Percentiles rank a stretch among this genome's conserved stretches.
These are phyloP conservation scores for Eilema depressum DNA, from an alignment of 2,888 invertebrate species.

Conservation along the genomic window DNA sequence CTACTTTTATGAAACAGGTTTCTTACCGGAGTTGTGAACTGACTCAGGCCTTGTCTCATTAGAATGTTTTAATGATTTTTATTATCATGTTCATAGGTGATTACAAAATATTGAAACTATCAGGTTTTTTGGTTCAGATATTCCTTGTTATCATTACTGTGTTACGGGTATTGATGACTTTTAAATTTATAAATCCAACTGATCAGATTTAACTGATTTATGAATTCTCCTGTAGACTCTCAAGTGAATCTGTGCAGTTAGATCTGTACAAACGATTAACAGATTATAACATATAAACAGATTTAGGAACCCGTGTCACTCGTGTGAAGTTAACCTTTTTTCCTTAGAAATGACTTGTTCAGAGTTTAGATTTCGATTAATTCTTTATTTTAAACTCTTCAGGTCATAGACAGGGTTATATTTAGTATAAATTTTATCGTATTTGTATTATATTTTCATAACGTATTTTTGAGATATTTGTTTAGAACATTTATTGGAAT, in stretches of 20 bases:
- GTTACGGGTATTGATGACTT: conserved; percentile 10
- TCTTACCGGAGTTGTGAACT: conserved; percentile 74
- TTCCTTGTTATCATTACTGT: conserved; percentile 21
- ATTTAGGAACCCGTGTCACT: conserved; percentile 41
- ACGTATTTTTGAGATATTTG: conserved; percentile 86
- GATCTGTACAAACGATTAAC: conserved; percentile 20
- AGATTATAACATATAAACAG: conserved; percentile 11
- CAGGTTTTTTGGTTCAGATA: conserved; percentile 19
- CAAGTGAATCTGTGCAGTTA: conserved; percentile 21
- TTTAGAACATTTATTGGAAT: conserved; percentile 85
- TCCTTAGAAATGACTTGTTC: conserved; percentile 80
- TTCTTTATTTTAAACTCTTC: conserved; percentile 82
- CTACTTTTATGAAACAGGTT: conserved; percentile 63
- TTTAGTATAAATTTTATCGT: conserved; percentile 87
- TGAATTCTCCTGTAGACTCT: neutral
- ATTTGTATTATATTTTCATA: conserved; percentile 87
- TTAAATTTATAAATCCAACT: conserved; percentile 17
- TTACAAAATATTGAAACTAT: conserved; percentile 31
- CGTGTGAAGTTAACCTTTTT: conserved; percentile 46
- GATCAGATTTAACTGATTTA: conserved; percentile 16
- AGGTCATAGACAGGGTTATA: conserved; percentile 88
- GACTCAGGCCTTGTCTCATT: conserved; percentile 76
- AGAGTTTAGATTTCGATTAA: conserved; percentile 78
- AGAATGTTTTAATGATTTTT: conserved; percentile 54
- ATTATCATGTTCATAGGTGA: conserved; percentile 41